Base-by-base conservation (phyloP, 2,797 vertebrate genomes). In the Sebastes steindachneri region DNA sequence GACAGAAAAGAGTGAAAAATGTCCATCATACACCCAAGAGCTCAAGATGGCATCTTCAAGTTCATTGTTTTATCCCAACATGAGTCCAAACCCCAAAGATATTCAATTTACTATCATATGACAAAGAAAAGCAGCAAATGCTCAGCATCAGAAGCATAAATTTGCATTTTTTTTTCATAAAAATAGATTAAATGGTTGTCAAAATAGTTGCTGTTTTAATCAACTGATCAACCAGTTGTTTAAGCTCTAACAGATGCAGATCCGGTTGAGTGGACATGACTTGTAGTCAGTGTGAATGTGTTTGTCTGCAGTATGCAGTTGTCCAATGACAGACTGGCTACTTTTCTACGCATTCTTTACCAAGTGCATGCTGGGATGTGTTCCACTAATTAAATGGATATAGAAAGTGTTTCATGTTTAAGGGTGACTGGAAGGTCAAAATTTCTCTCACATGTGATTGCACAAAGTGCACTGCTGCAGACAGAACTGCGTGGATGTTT, bases 341-440 rank as follows among this genome's bases (percentile, higher is more conserved):
- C 21, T 59, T 77, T 66, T 75, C 17, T 23, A 68, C 9, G 19
- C 41, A 64, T 71, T 76, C 54, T 72, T 66, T 57, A 71, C 14
- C 21, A 55, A 67, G 9, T 66, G 35, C 60, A 69, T 55, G 65
- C 28, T 62, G 11, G n/a, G 68, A 74, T 7, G n/a, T 21, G 64
- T 45, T 80, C 57, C 12, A 31, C 21, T 35, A 70, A 79, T 25
- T 60, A 70, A 84, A 84, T 26, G 33, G 67, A 80, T 66, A n/a
- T 31, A 19, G 35, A 68, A 62, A 75, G 45, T 62, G 2, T 66
- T 55, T 57, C 9, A 66, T 45, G 28, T 73, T 79, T 23, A 58
- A 53, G 31, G 62, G 37, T 65, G 33, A 77, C 23, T 37, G 4
- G 68, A 68, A 83, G 68, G 48, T 73, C 78, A 28, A 77, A 51